Evolutionary conservation across 2,113 vertebrate species (phyloP).

Genomic region (Arvicanthis niloticus): DNA sequence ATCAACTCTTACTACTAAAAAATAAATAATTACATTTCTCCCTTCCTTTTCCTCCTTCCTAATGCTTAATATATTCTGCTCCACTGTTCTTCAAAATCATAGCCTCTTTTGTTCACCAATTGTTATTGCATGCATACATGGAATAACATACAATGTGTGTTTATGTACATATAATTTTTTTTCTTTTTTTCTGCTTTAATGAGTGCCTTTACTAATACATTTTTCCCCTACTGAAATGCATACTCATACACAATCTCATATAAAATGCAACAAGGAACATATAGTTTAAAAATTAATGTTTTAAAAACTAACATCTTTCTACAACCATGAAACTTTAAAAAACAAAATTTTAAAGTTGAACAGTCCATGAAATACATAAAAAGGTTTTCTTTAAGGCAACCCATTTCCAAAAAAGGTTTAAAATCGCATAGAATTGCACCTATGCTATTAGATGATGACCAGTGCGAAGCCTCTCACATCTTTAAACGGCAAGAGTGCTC

Average conservation of each 20-base stretch:
- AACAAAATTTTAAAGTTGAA: slow-evolving; percentile 59
- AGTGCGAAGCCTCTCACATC: slow-evolving; percentile 47
- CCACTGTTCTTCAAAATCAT: neutral
- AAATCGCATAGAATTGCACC: neutral
- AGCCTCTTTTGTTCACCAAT: neutral
- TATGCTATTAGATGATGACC: slow-evolving; percentile 53
- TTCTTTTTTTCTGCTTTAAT: no score
- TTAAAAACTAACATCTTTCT: slow-evolving; percentile 59
- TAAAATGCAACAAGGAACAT: neutral
- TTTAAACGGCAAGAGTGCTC: slow-evolving; percentile 61
- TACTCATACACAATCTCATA: neutral
- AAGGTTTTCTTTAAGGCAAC: slow-evolving; percentile 42
- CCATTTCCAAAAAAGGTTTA: slow-evolving; percentile 22
- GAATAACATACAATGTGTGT: neutral
- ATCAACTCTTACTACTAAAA: neutral
- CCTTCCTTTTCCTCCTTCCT: neutral
- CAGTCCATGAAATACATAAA: slow-evolving; percentile 16
- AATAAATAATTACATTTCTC: neutral
- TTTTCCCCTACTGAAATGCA: slow-evolving; percentile 20
- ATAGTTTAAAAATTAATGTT: slow-evolving; percentile 44
- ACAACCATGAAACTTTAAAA: slow-evolving; percentile 46
- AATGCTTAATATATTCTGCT: neutral
- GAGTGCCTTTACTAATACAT: neutral
- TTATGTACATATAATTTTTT: no score
- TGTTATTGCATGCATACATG: neutral